These are phyloP conservation scores for Oncorhynchus mykiss DNA, from an alignment of 2,113 vertebrate species.

Conservation along the genomic window DNA sequence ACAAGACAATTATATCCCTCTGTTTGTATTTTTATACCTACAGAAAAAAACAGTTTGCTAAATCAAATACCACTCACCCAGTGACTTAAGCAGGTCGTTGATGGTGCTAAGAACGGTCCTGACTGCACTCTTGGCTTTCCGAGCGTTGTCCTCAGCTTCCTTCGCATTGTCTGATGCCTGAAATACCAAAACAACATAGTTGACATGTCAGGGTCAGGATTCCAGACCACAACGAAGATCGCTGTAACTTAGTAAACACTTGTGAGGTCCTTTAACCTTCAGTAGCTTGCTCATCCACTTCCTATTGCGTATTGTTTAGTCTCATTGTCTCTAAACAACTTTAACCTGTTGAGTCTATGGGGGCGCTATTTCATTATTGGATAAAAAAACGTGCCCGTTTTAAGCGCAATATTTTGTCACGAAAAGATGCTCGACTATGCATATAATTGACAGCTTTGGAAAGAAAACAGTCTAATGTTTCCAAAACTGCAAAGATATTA, in stretches of 20 bases:
- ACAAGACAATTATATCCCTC: not conserved
- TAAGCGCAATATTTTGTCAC: no score
- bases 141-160: constrained; percentile 90
- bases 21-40: not conserved
- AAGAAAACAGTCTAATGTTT: no score
- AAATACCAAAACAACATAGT: not conserved
- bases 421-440: no score
- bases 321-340: not conserved
- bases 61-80: constrained; percentile 73
- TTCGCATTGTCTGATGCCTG: constrained; percentile 90
- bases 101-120: constrained; percentile 83
- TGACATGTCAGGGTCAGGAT: not conserved
- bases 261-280: not conserved
- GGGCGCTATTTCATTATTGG: no score
- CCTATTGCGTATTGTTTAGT: not conserved
- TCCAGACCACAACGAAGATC: not conserved
- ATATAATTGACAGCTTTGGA: no score
- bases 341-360: no score
- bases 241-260: not conserved
- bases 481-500: no score
- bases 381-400: no score
- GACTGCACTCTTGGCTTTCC: constrained; percentile 90
- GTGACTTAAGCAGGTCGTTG: constrained; percentile 81
- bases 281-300: not conserved
- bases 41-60: not conserved